These are phyloP conservation scores for Palaemon carinicauda DNA, from an alignment of 1,140 invertebrate genomes.

Conservation along the genomic window DNA sequence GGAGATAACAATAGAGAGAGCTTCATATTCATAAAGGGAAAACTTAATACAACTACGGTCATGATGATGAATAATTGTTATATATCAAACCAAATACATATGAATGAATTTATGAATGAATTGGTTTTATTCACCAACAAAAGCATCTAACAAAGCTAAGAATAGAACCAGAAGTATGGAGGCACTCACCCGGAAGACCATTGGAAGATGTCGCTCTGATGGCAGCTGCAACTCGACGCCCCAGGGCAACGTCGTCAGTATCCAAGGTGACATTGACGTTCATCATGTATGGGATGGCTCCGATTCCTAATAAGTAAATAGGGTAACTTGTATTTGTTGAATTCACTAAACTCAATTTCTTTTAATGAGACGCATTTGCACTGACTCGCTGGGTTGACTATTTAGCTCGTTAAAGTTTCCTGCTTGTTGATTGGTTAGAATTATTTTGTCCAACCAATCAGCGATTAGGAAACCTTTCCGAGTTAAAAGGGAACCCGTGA, in stretches of 20 bases:
- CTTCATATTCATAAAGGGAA: too few species aligned
- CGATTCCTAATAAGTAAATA: background rate
- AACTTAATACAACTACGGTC: too few species aligned
- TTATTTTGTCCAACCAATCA: too few species aligned
- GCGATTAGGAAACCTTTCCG: too few species aligned
- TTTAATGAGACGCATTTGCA: too few species aligned
- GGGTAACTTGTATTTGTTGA: background rate
- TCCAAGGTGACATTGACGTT: slow-evolving; percentile 47
- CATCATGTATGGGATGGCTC: slow-evolving; percentile 52
- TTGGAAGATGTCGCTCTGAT: slow-evolving; percentile 14
- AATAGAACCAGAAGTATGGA: background rate
- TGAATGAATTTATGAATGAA: background rate
- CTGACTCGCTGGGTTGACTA: too few species aligned
- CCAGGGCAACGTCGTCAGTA: slow-evolving; percentile 33
- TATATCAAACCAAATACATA: background rate
- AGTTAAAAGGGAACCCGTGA: too few species aligned
- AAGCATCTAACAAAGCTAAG: background rate
- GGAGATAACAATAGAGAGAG: too few species aligned
- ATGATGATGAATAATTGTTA: too few species aligned
- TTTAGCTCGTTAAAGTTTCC: too few species aligned
- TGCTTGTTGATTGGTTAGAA: too few species aligned
- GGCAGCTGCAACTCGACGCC: slow-evolving; percentile 15
- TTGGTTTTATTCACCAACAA: background rate
- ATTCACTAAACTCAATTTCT: too few species aligned
- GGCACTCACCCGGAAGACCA: slow-evolving; percentile 32